Evolutionary conservation across 2,888 invertebrate genomes (phyloP).

Genomic region (Chromoteleia sp.): DNA sequence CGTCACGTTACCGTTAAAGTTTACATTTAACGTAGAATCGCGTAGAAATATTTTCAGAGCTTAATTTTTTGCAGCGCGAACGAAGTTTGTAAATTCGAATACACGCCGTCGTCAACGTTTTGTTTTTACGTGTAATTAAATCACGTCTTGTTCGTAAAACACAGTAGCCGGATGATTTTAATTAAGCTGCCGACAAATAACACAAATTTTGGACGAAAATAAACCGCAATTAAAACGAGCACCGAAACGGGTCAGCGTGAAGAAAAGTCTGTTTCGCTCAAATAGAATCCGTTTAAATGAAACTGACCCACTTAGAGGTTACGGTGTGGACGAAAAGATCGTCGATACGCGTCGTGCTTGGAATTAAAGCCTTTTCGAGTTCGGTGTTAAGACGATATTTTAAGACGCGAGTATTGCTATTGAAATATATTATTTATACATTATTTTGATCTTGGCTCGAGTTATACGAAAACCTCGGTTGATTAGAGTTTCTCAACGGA

Average conservation of each 20-base stretch:
- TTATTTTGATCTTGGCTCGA: slow-evolving; percentile 22
- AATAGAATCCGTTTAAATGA: slow-evolving; percentile 31
- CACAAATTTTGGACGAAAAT: background rate
- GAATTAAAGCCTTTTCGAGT: too few relatives aligned
- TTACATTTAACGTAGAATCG: too few relatives aligned
- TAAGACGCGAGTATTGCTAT: background rate
- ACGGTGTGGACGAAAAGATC: background rate
- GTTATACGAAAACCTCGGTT: slow-evolving; percentile 14
- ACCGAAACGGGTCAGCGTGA: slow-evolving; percentile 5
- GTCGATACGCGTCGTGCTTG: background rate
- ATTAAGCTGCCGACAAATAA: slow-evolving; percentile 16
- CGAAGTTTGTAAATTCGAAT: too few relatives aligned
- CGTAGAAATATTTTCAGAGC: too few relatives aligned
- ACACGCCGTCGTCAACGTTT: too few relatives aligned
- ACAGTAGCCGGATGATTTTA: too few relatives aligned
- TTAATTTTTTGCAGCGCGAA: too few relatives aligned
- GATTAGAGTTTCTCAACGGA: background rate
- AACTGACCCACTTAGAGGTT: slow-evolving; percentile 16
- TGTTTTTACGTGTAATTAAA: too few relatives aligned
- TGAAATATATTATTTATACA: slow-evolving; percentile 9
- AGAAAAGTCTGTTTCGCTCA: slow-evolving; percentile 11
- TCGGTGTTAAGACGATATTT: too few relatives aligned
- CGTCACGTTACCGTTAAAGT: too few relatives aligned
- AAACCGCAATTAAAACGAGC: slow-evolving; percentile 1
- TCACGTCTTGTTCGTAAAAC: too few relatives aligned